Percentiles rank a stretch among this genome's conserved stretches.
phyloP scores from a whole-genome alignment of 64 coral and sea anemone species.

The Astreopora myriophthalma region DNA sequence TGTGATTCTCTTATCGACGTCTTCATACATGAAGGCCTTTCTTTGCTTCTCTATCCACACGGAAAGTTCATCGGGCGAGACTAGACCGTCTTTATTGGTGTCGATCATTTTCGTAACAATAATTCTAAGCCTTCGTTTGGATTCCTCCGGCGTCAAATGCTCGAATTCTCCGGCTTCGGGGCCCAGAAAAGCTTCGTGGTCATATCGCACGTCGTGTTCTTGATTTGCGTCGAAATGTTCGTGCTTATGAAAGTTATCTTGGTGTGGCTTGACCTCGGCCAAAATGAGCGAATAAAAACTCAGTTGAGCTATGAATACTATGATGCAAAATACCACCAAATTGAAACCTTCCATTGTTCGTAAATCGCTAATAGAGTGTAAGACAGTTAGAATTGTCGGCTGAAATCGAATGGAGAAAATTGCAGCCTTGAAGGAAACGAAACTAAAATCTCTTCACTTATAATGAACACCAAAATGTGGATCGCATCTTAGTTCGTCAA shows the following conservation, averaged over 20 bases:
- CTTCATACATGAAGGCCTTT: slow-evolving; percentile 98
- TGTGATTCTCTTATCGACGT: slow-evolving; percentile 84
- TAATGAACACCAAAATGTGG: background rate
- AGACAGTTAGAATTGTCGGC: background rate
- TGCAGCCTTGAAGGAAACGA: background rate
- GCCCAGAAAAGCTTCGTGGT: slow-evolving; percentile 95
- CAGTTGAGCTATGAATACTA: background rate
- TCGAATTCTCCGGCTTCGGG: slow-evolving; percentile 94
- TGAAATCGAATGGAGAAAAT: background rate
- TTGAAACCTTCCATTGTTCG: slow-evolving; percentile 2
- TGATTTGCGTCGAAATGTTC: slow-evolving; percentile 75
- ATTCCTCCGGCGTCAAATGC: slow-evolving; percentile 79
- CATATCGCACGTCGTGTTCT: slow-evolving; percentile 76
- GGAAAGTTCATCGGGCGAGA: slow-evolving; percentile 77
- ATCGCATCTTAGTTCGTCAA: background rate
- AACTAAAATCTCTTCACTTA: background rate
- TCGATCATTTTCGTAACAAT: slow-evolving; percentile 87
- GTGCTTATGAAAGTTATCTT: slow-evolving; percentile 90
- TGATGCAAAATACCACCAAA: background rate
- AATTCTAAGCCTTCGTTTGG: slow-evolving; percentile 78
- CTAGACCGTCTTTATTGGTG: slow-evolving; percentile 74
- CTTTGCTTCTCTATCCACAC: slow-evolving; percentile 94
- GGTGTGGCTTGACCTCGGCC: slow-evolving; percentile 63
- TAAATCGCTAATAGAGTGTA: background rate
- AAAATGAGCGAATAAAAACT: background rate